Base-by-base conservation (phyloP, 2,113 vertebrate genomes). In the Centropus unirufus region DNA sequence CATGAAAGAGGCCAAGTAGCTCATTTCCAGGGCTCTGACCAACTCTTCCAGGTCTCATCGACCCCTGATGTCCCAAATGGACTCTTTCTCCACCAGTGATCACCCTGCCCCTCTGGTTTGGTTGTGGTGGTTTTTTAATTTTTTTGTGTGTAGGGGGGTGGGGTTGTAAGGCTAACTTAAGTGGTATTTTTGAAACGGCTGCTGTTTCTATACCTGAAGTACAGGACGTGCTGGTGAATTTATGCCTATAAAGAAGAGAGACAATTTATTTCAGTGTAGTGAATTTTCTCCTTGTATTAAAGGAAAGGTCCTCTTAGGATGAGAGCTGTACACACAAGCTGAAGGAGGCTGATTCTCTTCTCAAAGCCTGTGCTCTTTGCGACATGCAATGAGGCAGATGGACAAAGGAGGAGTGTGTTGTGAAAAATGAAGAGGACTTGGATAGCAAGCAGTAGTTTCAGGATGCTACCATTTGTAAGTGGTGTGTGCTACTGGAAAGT, bases 301-400 rank as follows among this genome's bases (percentile, higher is more conserved):
- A 46, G 2, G 9, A 40, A 16, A n/a, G 8, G 20, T 29, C 19
- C 21, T 58, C 16, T 75, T 51, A n/a, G 29, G 19, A 46, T 8
- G 8, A 64, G n/a, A 23, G 12, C 49, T 76, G 40, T 79, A 64
- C 23, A 57, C 42, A 52, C 26, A 61, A 79, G 27, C 52, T 75
- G 32, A 24, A 75, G 84, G 47, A 58, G 26, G 32, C n/a, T 24
- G 72, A 36, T 54, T 79, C n/a, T 11, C 57, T 9, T 63, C 49
- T 87, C 0, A 0, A 82, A 63, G 18, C 17, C 30, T 76, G 18
- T 5, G 3, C 12, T 61, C 11, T 55, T 70, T 55, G 29, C 78
- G 61, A 36, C 30, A 30, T 2, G 1, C 4, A 32, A 30, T 77
- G 55, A 80, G 61, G 69, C 0, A 72, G 39, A 62, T 67, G 67